A percentile compares a stretch with the other conserved stretches of the same genome.
These are phyloP conservation scores for Agrotis exclamationis DNA, from an alignment of 2,888 invertebrate genomes.

Conservation along the genomic window DNA sequence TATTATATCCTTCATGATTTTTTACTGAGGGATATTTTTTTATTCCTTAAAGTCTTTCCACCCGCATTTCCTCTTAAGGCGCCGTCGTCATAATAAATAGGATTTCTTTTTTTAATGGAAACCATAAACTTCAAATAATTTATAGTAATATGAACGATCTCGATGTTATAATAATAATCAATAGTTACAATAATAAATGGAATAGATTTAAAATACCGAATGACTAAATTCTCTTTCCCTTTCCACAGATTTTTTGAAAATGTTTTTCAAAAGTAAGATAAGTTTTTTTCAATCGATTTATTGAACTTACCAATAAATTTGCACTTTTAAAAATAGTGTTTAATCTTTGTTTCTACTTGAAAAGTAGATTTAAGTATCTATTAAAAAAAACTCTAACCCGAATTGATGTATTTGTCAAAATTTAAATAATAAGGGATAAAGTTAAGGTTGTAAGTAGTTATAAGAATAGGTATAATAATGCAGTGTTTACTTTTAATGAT, in stretches of 20 bases:
- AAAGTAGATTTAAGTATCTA: background rate
- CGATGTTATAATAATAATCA: background rate
- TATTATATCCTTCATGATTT: too few species aligned
- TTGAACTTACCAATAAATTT: too few species aligned
- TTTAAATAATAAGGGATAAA: background rate
- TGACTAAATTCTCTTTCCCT: background rate
- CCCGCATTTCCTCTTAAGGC: too few species aligned
- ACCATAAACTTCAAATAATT: too few species aligned
- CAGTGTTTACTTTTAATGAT: background rate
- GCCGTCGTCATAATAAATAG: too few species aligned
- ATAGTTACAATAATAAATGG: background rate
- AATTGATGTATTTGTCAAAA: background rate
- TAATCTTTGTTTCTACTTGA: background rate
- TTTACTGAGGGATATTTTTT: too few species aligned
- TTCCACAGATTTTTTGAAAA: background rate
- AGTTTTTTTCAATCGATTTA: background rate
- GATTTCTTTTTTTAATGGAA: too few species aligned
- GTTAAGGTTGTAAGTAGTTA: background rate
- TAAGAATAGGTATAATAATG: background rate
- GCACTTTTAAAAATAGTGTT: background rate
- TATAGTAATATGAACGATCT: background rate
- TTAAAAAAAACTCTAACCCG: slow-evolving; percentile 1
- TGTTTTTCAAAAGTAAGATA: background rate
- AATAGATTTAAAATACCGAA: background rate
- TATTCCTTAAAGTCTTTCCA: too few species aligned